A percentile compares a stretch with the other conserved stretches of the same genome.
Evolutionary conservation across 2,113 vertebrate genomes (phyloP).

Genomic region (Glaucidium brasilianum): DNA sequence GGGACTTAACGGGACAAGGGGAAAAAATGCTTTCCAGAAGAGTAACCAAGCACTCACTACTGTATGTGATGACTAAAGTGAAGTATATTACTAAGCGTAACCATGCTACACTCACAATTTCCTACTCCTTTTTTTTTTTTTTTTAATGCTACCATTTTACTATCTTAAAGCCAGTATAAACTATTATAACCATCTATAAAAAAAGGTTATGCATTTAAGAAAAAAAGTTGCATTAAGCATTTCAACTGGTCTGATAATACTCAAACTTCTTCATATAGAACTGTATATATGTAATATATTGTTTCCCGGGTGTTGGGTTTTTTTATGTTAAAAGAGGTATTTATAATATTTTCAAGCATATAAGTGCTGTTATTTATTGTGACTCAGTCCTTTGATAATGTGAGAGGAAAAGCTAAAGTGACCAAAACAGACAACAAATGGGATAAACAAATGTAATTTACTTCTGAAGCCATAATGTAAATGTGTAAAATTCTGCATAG

Average conservation of each 20-base stretch:
- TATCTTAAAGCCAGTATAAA: neutral
- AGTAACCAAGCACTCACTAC: neutral
- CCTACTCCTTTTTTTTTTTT: neutral
- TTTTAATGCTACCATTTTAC: neutral
- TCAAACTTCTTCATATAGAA: neutral
- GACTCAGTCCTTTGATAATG: neutral
- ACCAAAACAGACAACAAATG: rapidly evolving
- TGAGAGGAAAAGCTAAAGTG: neutral
- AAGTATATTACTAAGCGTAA: neutral
- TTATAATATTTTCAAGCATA: neutral
- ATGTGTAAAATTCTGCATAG: neutral
- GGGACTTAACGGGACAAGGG: neutral
- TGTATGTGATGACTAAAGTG: neutral
- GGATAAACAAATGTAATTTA: neutral
- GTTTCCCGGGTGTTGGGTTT: neutral
- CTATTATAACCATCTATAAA: neutral
- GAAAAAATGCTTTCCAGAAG: neutral
- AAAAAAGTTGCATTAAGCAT: neutral
- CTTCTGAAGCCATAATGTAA: neutral
- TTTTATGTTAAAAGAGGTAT: neutral
- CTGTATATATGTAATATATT: neutral
- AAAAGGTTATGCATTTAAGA: neutral
- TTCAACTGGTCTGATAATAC: neutral
- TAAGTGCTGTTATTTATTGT: neutral
- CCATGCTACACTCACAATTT: neutral